phyloP scores from a whole-genome alignment of 2,888 invertebrate genomes.

The Monoplex corrugatus region DNA sequence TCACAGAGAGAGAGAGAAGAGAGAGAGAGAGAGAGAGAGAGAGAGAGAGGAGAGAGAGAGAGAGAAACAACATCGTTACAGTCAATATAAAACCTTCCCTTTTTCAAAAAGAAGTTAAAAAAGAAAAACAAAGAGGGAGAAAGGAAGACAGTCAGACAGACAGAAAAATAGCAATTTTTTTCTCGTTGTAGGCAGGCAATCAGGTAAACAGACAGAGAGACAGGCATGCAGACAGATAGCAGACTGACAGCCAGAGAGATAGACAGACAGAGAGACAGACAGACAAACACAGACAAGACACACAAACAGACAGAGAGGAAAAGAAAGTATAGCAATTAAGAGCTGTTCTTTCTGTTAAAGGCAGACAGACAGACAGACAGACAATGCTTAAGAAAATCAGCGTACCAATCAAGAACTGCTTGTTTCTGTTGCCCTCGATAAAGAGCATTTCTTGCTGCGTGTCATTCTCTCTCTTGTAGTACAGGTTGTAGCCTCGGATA shows the following conservation, averaged over 20 bases:
- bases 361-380: too few relatives aligned
- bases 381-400: neutral
- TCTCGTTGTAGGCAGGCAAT: too few relatives aligned
- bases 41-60: too few relatives aligned
- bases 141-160: neutral
- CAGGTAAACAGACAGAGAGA: neutral
- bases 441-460: conserved; percentile 57
- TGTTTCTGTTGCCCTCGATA: conserved; percentile 55
- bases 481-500: conserved; percentile 58
- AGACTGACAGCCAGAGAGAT: too few relatives aligned
- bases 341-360: too few relatives aligned
- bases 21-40: too few relatives aligned
- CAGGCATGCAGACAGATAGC: neutral
- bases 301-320: neutral
- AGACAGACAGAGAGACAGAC: too few relatives aligned
- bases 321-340: too few relatives aligned
- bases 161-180: too few relatives aligned
- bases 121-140: neutral
- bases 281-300: neutral
- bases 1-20: too few relatives aligned
- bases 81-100: neutral
- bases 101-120: neutral
- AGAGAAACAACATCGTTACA: too few relatives aligned
- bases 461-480: conserved; percentile 55
- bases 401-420: conserved; percentile 58